Evolutionary conservation across 2,888 invertebrate species (phyloP).

Genomic region (Pogonocherus hispidulus): DNA sequence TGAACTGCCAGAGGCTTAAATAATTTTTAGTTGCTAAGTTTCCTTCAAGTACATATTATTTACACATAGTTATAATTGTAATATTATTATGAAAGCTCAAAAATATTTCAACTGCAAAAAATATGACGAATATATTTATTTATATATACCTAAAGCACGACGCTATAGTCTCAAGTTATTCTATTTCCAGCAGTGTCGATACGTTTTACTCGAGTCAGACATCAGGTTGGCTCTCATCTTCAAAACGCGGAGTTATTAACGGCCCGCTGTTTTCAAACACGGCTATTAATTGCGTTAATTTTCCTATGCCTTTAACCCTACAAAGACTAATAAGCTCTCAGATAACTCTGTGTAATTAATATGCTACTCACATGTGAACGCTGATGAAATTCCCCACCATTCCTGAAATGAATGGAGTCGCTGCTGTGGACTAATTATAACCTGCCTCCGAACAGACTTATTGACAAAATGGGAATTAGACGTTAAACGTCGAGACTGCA

Average conservation of each 20-base stretch:
- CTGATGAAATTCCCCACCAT: constrained; percentile 2
- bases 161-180: too few relatives aligned
- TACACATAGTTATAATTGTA: too few relatives aligned
- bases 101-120: too few relatives aligned
- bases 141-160: too few relatives aligned
- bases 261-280: neutral
- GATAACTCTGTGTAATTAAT: constrained; percentile 18
- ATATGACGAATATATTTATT: too few relatives aligned
- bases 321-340: constrained; percentile 25
- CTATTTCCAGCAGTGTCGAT: too few relatives aligned
- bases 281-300: constrained; percentile 20
- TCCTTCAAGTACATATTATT: too few relatives aligned
- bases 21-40: too few relatives aligned
- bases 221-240: neutral
- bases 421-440: constrained; percentile 19
- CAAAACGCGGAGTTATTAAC: neutral
- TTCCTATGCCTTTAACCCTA: neutral
- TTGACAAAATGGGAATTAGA: constrained; percentile 17
- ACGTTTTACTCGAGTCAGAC: too few relatives aligned
- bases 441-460: constrained; percentile 8
- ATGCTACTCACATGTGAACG: constrained; percentile 24
- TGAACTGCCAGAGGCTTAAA: too few relatives aligned
- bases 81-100: too few relatives aligned
- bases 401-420: constrained; percentile 14
- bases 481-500: neutral